Conservation (phyloP, 1,140 invertebrate species). For the Achroia grisella region DNA sequence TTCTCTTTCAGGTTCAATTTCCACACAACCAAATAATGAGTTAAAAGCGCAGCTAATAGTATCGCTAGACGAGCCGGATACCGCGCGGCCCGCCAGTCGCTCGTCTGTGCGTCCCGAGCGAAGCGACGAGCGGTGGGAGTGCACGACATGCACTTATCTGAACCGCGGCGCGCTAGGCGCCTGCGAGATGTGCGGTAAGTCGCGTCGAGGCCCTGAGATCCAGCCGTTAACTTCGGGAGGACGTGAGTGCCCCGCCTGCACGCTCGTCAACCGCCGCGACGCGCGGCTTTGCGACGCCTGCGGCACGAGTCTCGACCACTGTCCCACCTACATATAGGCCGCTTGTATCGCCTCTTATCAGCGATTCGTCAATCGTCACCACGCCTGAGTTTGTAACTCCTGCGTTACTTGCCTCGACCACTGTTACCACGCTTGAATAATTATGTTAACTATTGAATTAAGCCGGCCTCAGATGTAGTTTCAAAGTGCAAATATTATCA, state of each 20-base stretch:
- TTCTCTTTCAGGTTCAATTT: constrained; percentile 28
- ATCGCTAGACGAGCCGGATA: constrained; percentile 54
- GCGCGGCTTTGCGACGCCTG: constrained; percentile 81
- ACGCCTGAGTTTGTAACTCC: too few relatives aligned
- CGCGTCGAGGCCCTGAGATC: constrained; percentile 75
- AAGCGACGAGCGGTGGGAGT: constrained; percentile 76
- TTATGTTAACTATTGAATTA: too few relatives aligned
- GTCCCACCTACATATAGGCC: constrained; percentile 82
- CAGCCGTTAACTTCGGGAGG: constrained; percentile 82
- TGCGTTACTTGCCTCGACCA: too few relatives aligned
- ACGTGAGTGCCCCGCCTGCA: constrained; percentile 84
- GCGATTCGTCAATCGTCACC: too few relatives aligned
- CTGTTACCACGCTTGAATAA: too few relatives aligned
- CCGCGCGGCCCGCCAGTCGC: constrained; percentile 21
- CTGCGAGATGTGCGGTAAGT: constrained; percentile 86
- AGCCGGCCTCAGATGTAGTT: too few relatives aligned
- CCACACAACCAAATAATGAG: constrained; percentile 36
- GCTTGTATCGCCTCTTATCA: too few relatives aligned
- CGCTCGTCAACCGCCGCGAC: constrained; percentile 84
- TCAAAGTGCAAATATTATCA: neutral
- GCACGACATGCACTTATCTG: constrained; percentile 81
- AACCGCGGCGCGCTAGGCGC: constrained; percentile 75
- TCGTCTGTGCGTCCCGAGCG: constrained; percentile 17
- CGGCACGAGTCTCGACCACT: constrained; percentile 80
- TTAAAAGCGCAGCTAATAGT: constrained; percentile 58